A percentile compares a stretch with the other conserved stretches of the same genome.
Conservation (phyloP, 2,888 invertebrate species). For the Helicoverpa assulta region DNA sequence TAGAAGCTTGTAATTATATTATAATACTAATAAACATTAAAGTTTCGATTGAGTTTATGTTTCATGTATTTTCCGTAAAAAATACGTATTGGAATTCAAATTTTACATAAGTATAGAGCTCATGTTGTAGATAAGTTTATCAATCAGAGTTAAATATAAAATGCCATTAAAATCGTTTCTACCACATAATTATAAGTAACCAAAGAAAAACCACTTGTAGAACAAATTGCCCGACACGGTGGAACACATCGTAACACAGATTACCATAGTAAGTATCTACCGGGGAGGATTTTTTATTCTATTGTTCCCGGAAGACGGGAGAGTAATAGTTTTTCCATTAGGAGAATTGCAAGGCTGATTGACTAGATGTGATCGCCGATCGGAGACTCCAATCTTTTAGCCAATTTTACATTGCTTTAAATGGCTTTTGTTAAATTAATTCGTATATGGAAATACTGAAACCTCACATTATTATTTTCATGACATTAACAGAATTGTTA, state of each 20-base stretch:
- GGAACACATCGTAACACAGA: slow-evolving; percentile 71
- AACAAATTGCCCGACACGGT: slow-evolving; percentile 73
- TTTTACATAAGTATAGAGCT: too few relatives aligned
- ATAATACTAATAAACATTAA: too few relatives aligned
- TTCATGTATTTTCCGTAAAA: too few relatives aligned
- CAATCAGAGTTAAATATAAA: too few relatives aligned
- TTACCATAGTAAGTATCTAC: slow-evolving; percentile 67
- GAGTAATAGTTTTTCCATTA: slow-evolving; percentile 80
- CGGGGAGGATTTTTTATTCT: slow-evolving; percentile 60
- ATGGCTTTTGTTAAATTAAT: slow-evolving; percentile 41
- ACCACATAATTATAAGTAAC: slow-evolving; percentile 15
- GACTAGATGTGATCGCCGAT: slow-evolving; percentile 61
- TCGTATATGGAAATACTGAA: slow-evolving; percentile 35
- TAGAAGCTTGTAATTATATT: too few relatives aligned
- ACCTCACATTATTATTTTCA: slow-evolving; percentile 17
- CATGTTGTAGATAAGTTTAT: too few relatives aligned
- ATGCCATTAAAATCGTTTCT: neutral
- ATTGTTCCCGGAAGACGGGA: slow-evolving; percentile 68
- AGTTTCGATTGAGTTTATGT: too few relatives aligned
- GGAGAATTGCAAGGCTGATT: slow-evolving; percentile 69
- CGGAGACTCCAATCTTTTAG: slow-evolving; percentile 45
- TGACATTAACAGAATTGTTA: slow-evolving; percentile 2
- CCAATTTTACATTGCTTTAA: slow-evolving; percentile 49
- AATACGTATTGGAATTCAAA: too few relatives aligned
- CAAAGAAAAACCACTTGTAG: slow-evolving; percentile 66